Evolutionary conservation across 2,888 invertebrate species (phyloP), one percentile per base, ranked within the genome.

Genomic region (Bellardia pandia): DNA sequence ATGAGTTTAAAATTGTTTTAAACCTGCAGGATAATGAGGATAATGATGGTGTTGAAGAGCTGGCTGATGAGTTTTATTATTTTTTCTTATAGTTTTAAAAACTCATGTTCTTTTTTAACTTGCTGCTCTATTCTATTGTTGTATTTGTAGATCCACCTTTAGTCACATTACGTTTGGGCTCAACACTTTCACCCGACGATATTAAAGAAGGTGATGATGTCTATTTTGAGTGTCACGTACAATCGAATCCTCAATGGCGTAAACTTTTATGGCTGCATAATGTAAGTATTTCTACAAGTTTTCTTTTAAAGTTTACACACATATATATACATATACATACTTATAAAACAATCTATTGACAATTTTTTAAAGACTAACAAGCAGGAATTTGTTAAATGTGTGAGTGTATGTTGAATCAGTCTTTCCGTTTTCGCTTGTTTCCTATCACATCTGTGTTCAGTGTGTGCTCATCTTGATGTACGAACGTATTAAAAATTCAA

Each of bases 181-280:
- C 97, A 92, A 97, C 97, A 84, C 94, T 98, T 90, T 96, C 96
- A 91, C 96, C 97, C 83, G 96, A 96, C 89, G 97, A 98, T 94
- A 98, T 98, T 94, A 98, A 98, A 94, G 98, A 98, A 94, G 97
- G 98, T 75, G 98, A 97, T 92, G 98, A 98, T 94, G 97, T 98
- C 86, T 98, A 98, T 94, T 98, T 98, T 94, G 98, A 98, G 94
- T 98, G 98, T 94, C 97, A 97, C 94, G 97, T 98, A 91, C 96
- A 96, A 91, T 97, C 98, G 90, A 97, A 98, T 94, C 98, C 98
- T 53, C 96, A 96, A 88, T 97, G 96, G 94, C 95, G 97, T 91
- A 96, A 97, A 91, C 95, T 98, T 89, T 96, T 96, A 90, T 98
- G 98, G 98, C 95, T 97, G 90, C 97, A 97, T 92, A 96, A 98